phyloP scores from a whole-genome alignment of 2,888 invertebrate genomes.

The Drosophila engyochracea region DNA sequence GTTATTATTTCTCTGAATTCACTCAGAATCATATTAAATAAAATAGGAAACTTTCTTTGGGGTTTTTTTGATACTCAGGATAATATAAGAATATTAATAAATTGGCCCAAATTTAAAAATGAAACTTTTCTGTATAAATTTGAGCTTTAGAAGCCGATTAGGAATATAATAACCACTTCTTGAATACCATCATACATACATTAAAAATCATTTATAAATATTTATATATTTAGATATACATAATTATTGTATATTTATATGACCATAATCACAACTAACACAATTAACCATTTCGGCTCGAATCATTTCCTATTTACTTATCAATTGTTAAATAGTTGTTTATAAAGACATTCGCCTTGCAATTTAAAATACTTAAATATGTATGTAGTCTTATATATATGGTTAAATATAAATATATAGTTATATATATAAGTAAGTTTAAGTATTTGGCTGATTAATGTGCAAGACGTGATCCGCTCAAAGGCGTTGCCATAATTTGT shows the following conservation, averaged over 20 bases:
- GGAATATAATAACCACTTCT: not conserved
- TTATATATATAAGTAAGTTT: too few species aligned
- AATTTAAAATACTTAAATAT: conserved; percentile 3
- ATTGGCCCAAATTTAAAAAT: accelerated
- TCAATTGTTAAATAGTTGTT: not conserved
- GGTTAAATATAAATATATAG: not conserved
- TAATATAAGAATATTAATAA: not conserved
- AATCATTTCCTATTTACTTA: not conserved
- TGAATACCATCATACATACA: not conserved
- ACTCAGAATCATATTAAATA: accelerated
- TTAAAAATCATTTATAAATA: not conserved
- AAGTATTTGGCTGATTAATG: conserved; percentile 48
- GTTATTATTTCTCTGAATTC: accelerated
- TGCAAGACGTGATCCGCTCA: conserved; percentile 58
- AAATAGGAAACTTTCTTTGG: accelerated
- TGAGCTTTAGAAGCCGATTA: not conserved
- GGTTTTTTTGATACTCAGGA: not conserved
- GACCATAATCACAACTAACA: not conserved
- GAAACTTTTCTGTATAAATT: not conserved
- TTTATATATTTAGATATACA: not conserved
- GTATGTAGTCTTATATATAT: too few species aligned
- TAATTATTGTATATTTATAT: not conserved
- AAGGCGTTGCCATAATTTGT: conserved; percentile 84
- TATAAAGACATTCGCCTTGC: not conserved
- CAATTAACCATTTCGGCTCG: not conserved